Conservation (phyloP, 2,113 vertebrate species). For the Miniopterus natalensis region DNA sequence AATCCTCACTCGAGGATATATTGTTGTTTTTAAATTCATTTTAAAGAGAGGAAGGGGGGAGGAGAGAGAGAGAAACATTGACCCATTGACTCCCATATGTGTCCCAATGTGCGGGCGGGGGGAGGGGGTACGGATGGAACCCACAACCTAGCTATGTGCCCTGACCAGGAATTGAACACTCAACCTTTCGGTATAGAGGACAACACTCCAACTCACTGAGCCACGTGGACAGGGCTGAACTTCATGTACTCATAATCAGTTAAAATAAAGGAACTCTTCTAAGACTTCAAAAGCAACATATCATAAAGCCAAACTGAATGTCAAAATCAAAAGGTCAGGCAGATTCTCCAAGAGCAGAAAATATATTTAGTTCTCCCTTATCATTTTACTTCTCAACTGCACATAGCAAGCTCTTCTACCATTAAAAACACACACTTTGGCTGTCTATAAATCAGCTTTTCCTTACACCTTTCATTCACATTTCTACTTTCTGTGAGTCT, state of each 20-base stretch:
- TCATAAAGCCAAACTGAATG: conserved; percentile 31
- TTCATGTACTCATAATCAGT: conserved; percentile 26
- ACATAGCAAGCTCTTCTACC: conserved; percentile 38
- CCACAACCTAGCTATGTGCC: background rate
- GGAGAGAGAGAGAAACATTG: background rate
- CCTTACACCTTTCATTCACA: background rate
- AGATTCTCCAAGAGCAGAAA: conserved; percentile 39
- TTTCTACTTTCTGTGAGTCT: background rate
- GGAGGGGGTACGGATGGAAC: background rate
- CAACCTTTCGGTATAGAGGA: background rate
- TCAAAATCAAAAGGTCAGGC: conserved; percentile 51
- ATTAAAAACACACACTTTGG: conserved; percentile 4
- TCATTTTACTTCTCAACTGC: conserved; percentile 45
- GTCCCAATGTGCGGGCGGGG: background rate
- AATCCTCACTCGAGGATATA: background rate
- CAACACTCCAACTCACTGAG: background rate
- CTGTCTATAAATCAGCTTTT: background rate
- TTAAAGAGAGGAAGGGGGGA: background rate
- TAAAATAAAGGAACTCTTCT: conserved; percentile 47
- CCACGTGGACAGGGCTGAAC: background rate
- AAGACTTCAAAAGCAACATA: conserved; percentile 52
- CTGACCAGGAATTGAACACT: background rate
- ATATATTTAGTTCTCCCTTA: conserved; percentile 55
- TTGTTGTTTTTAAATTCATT: background rate
- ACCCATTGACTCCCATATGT: background rate